Evolutionary conservation across 2,113 vertebrate genomes (phyloP).

Genomic region (Zosterops lateralis): DNA sequence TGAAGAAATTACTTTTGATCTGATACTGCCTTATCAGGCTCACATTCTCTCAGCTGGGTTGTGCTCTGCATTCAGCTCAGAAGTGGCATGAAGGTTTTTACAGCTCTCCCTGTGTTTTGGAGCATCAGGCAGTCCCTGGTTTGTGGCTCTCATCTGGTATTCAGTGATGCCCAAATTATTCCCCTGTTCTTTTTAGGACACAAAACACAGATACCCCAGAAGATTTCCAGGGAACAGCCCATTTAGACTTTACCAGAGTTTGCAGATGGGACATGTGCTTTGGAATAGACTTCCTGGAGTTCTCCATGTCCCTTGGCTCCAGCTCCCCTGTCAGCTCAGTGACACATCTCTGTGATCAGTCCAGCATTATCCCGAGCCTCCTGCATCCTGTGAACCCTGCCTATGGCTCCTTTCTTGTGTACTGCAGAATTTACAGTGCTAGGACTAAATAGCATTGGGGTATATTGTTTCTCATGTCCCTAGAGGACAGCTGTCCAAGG

Average conservation of each 20-base stretch:
- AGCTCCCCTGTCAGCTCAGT: not conserved
- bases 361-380: not conserved
- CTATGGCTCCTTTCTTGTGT: not conserved
- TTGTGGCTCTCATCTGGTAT: rapidly evolving
- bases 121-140: not conserved
- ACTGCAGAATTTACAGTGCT: not conserved
- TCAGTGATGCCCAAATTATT: not conserved
- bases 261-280: not conserved
- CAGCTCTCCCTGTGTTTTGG: not conserved
- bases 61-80: not conserved
- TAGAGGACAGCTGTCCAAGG: not conserved
- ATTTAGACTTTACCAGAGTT: not conserved
- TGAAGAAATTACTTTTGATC: not conserved
- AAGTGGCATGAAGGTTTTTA: not conserved
- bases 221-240: not conserved
- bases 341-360: not conserved
- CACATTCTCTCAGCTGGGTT: not conserved
- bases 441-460: not conserved
- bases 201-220: not conserved
- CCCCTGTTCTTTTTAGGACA: not conserved
- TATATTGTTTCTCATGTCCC: not conserved
- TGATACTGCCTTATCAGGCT: not conserved
- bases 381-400: not conserved
- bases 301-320: not conserved
- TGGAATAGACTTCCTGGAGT: not conserved